phyloP scores from a whole-genome alignment of 2,113 vertebrate species.

The Podiceps cristatus region DNA sequence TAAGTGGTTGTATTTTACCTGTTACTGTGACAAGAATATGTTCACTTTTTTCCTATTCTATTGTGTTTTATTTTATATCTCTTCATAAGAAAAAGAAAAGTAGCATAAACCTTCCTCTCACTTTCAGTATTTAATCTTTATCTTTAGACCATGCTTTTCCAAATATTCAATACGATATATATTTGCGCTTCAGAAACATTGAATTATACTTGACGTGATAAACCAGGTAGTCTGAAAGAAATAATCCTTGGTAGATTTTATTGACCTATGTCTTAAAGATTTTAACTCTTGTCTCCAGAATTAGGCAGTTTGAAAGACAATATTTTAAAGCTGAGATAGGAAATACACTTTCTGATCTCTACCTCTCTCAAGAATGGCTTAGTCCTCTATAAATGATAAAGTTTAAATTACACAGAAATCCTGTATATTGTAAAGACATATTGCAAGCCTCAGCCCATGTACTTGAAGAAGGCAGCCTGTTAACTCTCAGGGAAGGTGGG shows the following conservation, averaged over 20 bases:
- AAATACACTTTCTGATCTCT: neutral
- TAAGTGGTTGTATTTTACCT: neutral
- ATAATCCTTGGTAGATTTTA: neutral
- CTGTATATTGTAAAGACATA: neutral
- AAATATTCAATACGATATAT: neutral
- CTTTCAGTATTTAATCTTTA: conserved; percentile 1
- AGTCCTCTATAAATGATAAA: conserved; percentile 18
- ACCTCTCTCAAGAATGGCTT: neutral
- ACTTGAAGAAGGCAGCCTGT: neutral
- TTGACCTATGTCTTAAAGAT: neutral
- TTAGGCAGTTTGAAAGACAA: neutral
- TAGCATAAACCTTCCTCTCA: neutral
- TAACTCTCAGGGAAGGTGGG: neutral
- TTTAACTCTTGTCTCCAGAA: conserved; percentile 21
- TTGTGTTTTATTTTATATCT: neutral
- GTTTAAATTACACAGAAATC: neutral
- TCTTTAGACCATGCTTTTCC: neutral
- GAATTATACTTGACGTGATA: neutral
- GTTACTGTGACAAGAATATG: neutral
- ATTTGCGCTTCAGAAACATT: neutral
- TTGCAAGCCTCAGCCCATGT: neutral
- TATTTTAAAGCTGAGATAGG: neutral
- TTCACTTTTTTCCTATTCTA: neutral
- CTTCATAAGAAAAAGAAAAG: neutral
- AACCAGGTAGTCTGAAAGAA: neutral